Evolutionary conservation across 2,113 vertebrate species (phyloP).

Genomic region (Syngnathus typhle): DNA sequence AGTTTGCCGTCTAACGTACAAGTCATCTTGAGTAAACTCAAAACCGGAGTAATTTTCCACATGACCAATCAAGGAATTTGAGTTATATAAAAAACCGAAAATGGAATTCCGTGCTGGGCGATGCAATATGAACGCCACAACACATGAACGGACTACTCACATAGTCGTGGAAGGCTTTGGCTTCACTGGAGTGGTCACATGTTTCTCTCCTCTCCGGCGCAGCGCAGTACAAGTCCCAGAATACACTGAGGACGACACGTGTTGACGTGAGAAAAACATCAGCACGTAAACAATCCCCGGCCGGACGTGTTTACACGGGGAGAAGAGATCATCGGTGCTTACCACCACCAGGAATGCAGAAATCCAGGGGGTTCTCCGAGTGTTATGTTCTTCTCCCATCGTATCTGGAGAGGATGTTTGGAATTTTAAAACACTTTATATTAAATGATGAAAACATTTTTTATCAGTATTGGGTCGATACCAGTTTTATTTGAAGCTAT

Average conservation of each 20-base stretch:
- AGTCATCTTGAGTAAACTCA: too few species aligned
- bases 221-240: conserved; percentile 99
- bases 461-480: too few species aligned
- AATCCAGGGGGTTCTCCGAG: conserved; percentile 91
- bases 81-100: too few species aligned
- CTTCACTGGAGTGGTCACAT: conserved; percentile 99
- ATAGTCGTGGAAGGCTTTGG: conserved; percentile 99
- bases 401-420: conserved; percentile 72
- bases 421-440: not conserved
- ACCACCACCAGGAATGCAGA: conserved; percentile 97
- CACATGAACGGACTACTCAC: conserved; percentile 76
- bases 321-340: conserved; percentile 60
- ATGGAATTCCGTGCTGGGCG: too few species aligned
- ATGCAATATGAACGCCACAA: too few species aligned
- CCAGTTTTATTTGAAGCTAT: too few species aligned
- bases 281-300: conserved; percentile 26
- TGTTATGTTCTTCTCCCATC: conserved; percentile 97
- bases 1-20: too few species aligned
- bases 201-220: conserved; percentile 97
- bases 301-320: conserved; percentile 20
- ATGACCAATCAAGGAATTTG: too few species aligned
- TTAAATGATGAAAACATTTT: not conserved
- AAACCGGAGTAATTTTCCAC: too few species aligned
- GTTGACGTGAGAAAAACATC: conserved; percentile 27
- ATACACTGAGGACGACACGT: conserved; percentile 77